Percentiles rank a stretch among this genome's conserved stretches.
These are phyloP conservation scores for Pituophis catenifer DNA, from an alignment of 2,113 vertebrate genomes.

Conservation along the genomic window DNA sequence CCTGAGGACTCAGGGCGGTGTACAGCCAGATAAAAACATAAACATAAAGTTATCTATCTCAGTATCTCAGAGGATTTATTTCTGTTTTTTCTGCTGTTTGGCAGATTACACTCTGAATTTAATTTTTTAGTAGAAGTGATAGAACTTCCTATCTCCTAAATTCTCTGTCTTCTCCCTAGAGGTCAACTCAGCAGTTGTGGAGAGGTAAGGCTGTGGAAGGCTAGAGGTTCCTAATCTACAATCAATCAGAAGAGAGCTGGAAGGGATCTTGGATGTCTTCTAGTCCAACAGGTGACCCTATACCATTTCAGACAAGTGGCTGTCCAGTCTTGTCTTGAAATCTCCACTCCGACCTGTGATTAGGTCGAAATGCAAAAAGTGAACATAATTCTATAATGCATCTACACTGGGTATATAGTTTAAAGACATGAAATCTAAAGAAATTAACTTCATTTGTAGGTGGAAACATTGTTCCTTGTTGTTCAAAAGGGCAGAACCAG, in stretches of 20 bases:
- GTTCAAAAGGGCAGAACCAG: background rate
- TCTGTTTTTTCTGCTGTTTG: background rate
- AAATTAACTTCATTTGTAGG: background rate
- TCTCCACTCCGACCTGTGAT: background rate
- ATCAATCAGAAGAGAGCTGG: background rate
- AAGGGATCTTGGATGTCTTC: background rate
- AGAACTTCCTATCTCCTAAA: background rate
- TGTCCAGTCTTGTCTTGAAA: background rate
- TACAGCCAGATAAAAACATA: too few species aligned
- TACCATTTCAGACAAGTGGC: background rate
- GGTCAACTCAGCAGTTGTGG: background rate
- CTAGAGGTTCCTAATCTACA: background rate
- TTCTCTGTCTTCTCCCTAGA: background rate
- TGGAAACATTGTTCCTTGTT: background rate
- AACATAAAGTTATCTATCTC: background rate
- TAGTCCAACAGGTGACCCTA: background rate
- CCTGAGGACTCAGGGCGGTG: too few species aligned
- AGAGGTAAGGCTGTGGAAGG: background rate
- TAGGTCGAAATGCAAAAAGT: background rate
- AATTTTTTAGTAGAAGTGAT: background rate
- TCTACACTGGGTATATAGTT: background rate
- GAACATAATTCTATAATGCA: background rate
- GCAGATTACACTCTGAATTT: background rate
- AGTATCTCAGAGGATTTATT: background rate
- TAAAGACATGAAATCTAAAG: background rate